phyloP scores from a whole-genome alignment of 2,797 vertebrate species.

The Eremophila alpestris region DNA sequence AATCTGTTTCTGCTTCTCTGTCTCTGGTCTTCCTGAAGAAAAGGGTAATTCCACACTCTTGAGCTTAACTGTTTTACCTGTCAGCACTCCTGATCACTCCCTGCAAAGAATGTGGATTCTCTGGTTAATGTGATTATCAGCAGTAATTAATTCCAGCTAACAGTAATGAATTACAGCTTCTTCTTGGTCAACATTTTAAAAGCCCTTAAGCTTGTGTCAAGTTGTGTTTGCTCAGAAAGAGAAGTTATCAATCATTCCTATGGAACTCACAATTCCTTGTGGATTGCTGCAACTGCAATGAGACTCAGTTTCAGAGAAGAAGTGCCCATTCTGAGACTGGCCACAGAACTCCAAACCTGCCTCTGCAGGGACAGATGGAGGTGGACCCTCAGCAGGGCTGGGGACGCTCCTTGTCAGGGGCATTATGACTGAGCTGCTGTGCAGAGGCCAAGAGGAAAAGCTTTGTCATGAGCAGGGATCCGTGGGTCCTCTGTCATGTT shows the following conservation, averaged over 20 bases:
- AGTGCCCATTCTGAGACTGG: rapidly evolving
- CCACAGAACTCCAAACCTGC: neutral
- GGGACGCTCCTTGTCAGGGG: rapidly evolving
- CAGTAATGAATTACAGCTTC: neutral
- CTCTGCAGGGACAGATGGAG: neutral
- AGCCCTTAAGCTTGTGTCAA: neutral
- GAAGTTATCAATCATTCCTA: neutral
- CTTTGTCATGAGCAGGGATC: neutral
- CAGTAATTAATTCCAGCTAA: neutral
- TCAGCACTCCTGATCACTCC: neutral
- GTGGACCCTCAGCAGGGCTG: rapidly evolving
- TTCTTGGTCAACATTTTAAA: neutral
- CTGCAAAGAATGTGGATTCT: neutral
- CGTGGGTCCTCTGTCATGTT: rapidly evolving
- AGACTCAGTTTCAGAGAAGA: neutral
- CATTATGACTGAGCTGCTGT: neutral
- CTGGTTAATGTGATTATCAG: neutral
- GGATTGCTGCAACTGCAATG: neutral
- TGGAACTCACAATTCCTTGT: neutral
- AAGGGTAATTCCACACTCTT: rapidly evolving
- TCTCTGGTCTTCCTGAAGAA: neutral
- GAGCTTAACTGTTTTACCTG: neutral
- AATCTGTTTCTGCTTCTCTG: neutral
- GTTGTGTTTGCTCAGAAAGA: neutral
- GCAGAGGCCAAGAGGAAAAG: neutral